Percentiles rank a stretch among this genome's conserved stretches.
Evolutionary conservation across 2,797 vertebrate species (phyloP).

Genomic region (Myripristis murdjan): DNA sequence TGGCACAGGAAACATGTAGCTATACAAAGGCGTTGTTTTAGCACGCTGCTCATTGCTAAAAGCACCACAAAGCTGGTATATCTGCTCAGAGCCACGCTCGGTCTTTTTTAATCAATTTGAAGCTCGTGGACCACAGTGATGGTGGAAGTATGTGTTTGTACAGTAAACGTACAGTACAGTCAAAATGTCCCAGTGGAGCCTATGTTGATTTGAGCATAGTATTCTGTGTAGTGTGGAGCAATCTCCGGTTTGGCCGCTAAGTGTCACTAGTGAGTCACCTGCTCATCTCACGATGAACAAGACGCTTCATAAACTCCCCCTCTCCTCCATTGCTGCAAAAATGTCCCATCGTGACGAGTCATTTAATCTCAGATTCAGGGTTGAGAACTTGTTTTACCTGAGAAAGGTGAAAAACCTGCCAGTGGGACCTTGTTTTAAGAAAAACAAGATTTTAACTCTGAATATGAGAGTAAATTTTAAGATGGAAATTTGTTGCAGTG

Average conservation of each 20-base stretch:
- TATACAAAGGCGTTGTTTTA: background rate
- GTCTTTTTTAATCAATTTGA: conserved; percentile 21
- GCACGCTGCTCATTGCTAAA: conserved; percentile 1
- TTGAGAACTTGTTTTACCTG: too few relatives aligned
- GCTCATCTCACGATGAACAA: conserved; percentile 11
- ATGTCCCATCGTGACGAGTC: too few relatives aligned
- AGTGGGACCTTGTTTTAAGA: too few relatives aligned
- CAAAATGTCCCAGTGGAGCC: conserved; percentile 47
- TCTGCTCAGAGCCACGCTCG: conserved; percentile 3
- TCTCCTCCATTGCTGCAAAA: background rate
- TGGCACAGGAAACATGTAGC: background rate
- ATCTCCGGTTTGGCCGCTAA: conserved; percentile 53
- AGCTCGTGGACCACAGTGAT: conserved; percentile 51
- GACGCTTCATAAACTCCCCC: background rate
- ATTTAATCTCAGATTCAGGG: too few relatives aligned
- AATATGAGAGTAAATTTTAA: background rate
- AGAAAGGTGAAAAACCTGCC: too few relatives aligned
- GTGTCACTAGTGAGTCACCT: conserved; percentile 47
- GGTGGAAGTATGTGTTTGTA: conserved; percentile 62
- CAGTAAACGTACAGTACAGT: conserved; percentile 64
- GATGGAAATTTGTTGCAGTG: too few relatives aligned
- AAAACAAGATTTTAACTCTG: background rate
- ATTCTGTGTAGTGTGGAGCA: conserved; percentile 57
- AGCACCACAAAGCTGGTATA: conserved; percentile 8
- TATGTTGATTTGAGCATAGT: conserved; percentile 35